Evolutionary conservation across 1,140 invertebrate species (phyloP).

Genomic region (Aricia agestis): DNA sequence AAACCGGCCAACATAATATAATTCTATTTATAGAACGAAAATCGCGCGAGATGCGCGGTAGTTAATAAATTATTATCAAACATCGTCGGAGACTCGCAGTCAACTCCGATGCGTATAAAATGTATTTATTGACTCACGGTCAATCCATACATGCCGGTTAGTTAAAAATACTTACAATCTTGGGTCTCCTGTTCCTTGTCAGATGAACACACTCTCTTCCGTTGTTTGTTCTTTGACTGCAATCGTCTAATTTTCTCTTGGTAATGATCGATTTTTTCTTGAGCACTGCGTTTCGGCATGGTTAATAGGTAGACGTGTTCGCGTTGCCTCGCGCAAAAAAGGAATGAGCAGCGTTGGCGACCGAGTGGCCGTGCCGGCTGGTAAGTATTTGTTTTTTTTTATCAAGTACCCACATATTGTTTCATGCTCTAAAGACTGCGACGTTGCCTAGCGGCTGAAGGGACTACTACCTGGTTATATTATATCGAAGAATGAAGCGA

Average conservation of each 20-base stretch:
- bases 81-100: too few species aligned
- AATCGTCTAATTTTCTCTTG: background rate
- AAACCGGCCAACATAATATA: too few species aligned
- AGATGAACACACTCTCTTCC: background rate
- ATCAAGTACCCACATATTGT: too few species aligned
- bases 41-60: too few species aligned
- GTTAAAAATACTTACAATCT: background rate
- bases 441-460: background rate
- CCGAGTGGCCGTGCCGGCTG: too few species aligned
- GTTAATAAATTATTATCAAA: too few species aligned
- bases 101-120: too few species aligned
- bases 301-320: background rate
- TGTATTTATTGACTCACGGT: too few species aligned
- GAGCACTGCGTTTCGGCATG: background rate
- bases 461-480: conserved; percentile 2
- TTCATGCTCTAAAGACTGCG: too few species aligned
- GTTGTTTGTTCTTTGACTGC: background rate
- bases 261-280: background rate
- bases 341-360: background rate
- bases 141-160: too few species aligned
- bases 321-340: conserved; percentile 1
- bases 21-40: too few species aligned
- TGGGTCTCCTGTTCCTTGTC: background rate
- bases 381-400: background rate
- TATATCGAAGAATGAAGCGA: conserved; percentile 22